Evolutionary conservation across 2,113 vertebrate genomes (phyloP), one percentile per base, ranked within the genome.

Genomic region (Penelope pileata): DNA sequence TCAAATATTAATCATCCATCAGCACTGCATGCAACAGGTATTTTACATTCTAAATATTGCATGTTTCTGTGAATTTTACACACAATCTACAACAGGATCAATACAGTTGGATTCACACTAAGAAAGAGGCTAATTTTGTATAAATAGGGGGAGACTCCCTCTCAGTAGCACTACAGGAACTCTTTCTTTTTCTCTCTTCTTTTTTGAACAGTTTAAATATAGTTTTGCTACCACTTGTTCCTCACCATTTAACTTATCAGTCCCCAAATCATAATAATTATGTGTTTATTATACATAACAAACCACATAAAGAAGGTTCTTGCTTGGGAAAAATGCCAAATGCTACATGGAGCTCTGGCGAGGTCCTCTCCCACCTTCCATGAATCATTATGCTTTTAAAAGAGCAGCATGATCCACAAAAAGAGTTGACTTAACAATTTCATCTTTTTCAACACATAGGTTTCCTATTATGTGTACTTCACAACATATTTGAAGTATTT

Each of bases 231-330:
- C 90, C 67, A 77, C 75, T 91, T 93, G 68, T 86, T 95, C 79
- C 83, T 86, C 86, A 22, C 87, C 50, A 59, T 94, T 96, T 83
- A 94, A 93, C 87, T 89, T 96, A 97, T 96, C 91, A 93, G 88
- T 96, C 93, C 85, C 91, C 91, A 93, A 94, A 96, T 96, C 91
- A 83, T 53, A 90, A 68, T 96, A 96, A 95, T 96, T 93, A 95
- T 95, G 75, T 7, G 5, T 83, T 94, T 95, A 95, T 94, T 93
- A 86, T 76, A 91, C 84, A 85, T 7, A 93, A 70, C 48, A 91
- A 91, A 91, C 93, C 91, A 94, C 93, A 93, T 78, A 86, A 94
- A 95, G 80, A 86, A 96, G 92, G 64, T 86, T 94, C 86, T 93
- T 51, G 51, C 83, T 88, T 42, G 78, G 96, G 94, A 95, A 88